phyloP scores from a whole-genome alignment of 2,888 invertebrate species.

The Dioctria rufipes region DNA sequence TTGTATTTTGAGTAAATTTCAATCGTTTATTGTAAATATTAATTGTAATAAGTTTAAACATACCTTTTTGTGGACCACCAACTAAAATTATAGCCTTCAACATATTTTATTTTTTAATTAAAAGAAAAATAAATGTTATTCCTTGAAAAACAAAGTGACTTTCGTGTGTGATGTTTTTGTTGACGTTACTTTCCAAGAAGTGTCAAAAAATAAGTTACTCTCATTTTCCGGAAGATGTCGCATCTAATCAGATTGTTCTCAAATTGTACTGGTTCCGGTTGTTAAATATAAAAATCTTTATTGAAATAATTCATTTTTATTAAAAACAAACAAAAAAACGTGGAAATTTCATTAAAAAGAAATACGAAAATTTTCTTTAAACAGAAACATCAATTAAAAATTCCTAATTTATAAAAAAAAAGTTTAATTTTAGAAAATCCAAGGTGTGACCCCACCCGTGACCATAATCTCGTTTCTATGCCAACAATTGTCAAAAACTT shows the following conservation, averaged over 20 bases:
- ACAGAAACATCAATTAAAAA: not conserved
- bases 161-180: not conserved
- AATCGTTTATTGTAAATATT: not conserved
- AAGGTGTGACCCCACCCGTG: not conserved
- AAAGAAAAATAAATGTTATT: not conserved
- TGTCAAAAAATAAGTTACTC: too few species aligned
- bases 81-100: slow-evolving; percentile 91
- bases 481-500: slow-evolving; percentile 53
- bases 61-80: slow-evolving; percentile 96
- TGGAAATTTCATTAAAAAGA: too few species aligned
- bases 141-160: slow-evolving; percentile 38
- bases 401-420: not conserved
- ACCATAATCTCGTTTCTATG: not conserved
- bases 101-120: slow-evolving; percentile 70
- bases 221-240: too few species aligned
- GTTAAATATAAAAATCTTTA: too few species aligned
- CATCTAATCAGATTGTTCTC: too few species aligned
- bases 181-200: slow-evolving; percentile 25
- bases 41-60: slow-evolving; percentile 44
- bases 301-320: too few species aligned
- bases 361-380: too few species aligned
- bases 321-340: too few species aligned
- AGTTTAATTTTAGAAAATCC: not conserved
- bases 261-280: too few species aligned
- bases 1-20: slow-evolving; percentile 67